phyloP scores from a whole-genome alignment of 2,888 invertebrate genomes.

The Orthonevra nobilis region DNA sequence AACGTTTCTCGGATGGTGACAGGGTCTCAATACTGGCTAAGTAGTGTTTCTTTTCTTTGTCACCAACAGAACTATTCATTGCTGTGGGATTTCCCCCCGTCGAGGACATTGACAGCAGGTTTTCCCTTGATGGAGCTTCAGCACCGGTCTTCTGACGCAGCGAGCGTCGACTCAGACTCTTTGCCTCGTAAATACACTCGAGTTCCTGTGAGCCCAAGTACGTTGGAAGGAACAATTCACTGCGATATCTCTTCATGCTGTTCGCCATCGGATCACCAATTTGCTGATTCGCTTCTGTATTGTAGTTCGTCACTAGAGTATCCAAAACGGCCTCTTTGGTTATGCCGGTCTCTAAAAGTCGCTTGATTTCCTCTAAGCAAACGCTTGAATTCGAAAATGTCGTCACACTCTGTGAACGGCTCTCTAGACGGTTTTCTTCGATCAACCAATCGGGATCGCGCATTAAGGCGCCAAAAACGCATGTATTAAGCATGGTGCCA shows the following conservation, averaged over 20 bases:
- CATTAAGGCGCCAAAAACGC: conserved; percentile 93
- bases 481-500: conserved; percentile 91
- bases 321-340: conserved; percentile 79
- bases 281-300: conserved; percentile 80
- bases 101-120: conserved; percentile 78
- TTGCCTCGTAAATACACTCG: conserved; percentile 77
- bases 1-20: conserved; percentile 78
- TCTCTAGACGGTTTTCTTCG: conserved; percentile 79
- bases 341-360: conserved; percentile 85
- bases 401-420: conserved; percentile 80
- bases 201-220: conserved; percentile 77
- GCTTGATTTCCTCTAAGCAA: conserved; percentile 82
- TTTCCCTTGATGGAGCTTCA: conserved; percentile 77
- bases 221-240: conserved; percentile 79
- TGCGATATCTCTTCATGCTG: conserved; percentile 77
- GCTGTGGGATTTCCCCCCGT: conserved; percentile 40
- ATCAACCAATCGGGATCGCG: conserved; percentile 90
- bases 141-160: conserved; percentile 76
- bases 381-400: conserved; percentile 80
- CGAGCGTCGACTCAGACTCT: conserved; percentile 78
- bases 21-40: conserved; percentile 79
- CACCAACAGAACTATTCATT: conserved; percentile 50
- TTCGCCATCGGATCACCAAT: conserved; percentile 77
- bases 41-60: conserved; percentile 73
- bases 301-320: conserved; percentile 79